Percentiles rank a stretch among this genome's conserved stretches.
Evolutionary conservation across 2,888 invertebrate genomes (phyloP).

Genomic region (Itoplectis maculator): DNA sequence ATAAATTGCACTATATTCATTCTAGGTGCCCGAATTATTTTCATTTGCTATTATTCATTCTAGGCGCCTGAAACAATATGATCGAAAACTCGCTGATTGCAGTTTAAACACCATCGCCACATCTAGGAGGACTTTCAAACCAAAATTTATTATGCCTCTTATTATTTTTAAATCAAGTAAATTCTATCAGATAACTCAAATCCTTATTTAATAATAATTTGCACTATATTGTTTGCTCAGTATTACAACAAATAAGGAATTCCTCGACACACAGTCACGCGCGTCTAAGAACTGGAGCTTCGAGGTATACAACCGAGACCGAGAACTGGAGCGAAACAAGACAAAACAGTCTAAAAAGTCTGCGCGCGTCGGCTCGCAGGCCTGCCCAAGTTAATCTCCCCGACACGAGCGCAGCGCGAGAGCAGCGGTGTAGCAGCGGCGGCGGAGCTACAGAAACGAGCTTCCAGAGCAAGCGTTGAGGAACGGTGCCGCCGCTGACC

Average conservation of each 20-base stretch:
- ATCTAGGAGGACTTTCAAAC: neutral
- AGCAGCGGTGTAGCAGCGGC: neutral
- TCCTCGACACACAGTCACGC: no score
- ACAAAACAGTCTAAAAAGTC: neutral
- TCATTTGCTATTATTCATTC: neutral
- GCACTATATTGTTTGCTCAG: no score
- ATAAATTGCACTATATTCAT: no score
- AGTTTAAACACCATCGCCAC: neutral
- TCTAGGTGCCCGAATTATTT: no score
- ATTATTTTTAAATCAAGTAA: no score
- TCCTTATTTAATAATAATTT: no score
- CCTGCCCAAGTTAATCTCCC: conserved; percentile 28
- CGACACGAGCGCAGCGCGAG: neutral
- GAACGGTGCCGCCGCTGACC: conserved; percentile 26
- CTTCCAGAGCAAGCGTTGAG: conserved; percentile 10
- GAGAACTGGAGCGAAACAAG: conserved; percentile 12
- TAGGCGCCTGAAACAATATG: neutral
- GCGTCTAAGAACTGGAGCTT: no score
- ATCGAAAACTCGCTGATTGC: neutral
- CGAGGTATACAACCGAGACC: neutral
- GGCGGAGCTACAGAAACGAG: no score
- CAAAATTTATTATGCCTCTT: neutral
- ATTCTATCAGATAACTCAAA: no score
- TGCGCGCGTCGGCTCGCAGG: neutral
- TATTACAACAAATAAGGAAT: no score